Percentiles rank a stretch among this genome's conserved stretches.
Conservation (phyloP, 1,140 invertebrate genomes). For the Pentalonia nigronervosa region DNA sequence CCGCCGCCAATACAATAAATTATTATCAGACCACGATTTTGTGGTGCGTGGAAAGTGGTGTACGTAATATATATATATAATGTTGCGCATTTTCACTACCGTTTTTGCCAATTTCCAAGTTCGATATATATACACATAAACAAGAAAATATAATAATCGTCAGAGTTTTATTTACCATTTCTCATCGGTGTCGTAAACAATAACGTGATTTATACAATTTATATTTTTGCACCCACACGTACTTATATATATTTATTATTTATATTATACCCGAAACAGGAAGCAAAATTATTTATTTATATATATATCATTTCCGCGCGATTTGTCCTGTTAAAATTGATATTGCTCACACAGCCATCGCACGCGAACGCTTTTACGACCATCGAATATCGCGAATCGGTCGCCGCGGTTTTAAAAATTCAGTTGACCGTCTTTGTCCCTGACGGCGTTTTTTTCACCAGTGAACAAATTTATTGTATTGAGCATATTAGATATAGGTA, state of each 20-base stretch:
- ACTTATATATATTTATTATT: background rate
- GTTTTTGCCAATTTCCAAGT: conserved; percentile 17
- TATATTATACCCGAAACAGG: background rate
- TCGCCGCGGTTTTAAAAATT: background rate
- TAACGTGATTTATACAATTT: conserved; percentile 2
- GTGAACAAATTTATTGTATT: too few species aligned
- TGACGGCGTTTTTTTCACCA: background rate
- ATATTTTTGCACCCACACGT: background rate
- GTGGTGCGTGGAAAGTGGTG: background rate
- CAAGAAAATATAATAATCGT: conserved; percentile 12
- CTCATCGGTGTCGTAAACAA: conserved; percentile 22
- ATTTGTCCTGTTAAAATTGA: conserved; percentile 30
- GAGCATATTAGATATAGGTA: too few species aligned
- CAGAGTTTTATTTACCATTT: conserved; percentile 6
- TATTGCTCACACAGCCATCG: background rate
- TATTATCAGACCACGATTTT: background rate
- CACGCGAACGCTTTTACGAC: background rate
- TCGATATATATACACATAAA: background rate
- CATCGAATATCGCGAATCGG: background rate
- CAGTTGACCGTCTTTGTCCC: background rate
- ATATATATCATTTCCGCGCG: conserved; percentile 11
- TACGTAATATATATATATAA: background rate
- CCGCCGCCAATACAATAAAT: background rate
- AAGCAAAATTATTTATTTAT: background rate
- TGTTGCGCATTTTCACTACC: background rate